Base-by-base conservation (phyloP, 2,888 invertebrate species). In the Branchipolynoe longqiensis region DNA sequence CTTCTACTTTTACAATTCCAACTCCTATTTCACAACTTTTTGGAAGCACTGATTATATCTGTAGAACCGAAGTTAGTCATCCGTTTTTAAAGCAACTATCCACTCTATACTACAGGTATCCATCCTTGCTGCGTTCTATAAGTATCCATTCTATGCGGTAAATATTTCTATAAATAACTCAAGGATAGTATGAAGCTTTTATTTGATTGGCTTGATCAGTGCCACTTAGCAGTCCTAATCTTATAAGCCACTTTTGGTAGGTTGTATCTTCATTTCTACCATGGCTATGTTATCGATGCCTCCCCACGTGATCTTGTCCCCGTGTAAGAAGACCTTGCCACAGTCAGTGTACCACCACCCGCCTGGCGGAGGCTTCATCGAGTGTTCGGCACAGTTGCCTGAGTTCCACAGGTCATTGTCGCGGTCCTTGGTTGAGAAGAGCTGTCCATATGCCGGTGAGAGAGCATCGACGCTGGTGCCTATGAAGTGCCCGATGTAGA, bases 311-410 rank as follows among this genome's bases (percentile, higher is more conserved):
- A 84, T 40, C 40, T 84, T 62, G 18, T 22, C 18, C 73, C 84
- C 69, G 54, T 69, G 41, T 28, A 84, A 28, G 84, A 48, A 69
- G 3, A 84, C 84, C 31, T 84, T 59, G 18, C 84, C 84, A 48
- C 84, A 84, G 84, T 84, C 84, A 31, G 64, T 69, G 84, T 84
- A 84, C 84, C 84, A 84, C 84, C 84, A 84, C 18, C 84, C 84
- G 18, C 84, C 84, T 1, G 78, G 54, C 12, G 78, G 78, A 3
- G 73, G 48, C 54, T 62, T 40, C 3, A 31, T 83, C 28, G 64
- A 28, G 22, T 59, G 64, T 54, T 84, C 56, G 33, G 84, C 84
- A 54, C 84, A 84, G 48, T 64, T 73, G 18, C 64, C 84, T 2
- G 31, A 31, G 0, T 14, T 41, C 84, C 84, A 84, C 12, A 48